These are phyloP conservation scores for Nymphalis io DNA, from an alignment of 1,140 invertebrate species.

Conservation along the genomic window DNA sequence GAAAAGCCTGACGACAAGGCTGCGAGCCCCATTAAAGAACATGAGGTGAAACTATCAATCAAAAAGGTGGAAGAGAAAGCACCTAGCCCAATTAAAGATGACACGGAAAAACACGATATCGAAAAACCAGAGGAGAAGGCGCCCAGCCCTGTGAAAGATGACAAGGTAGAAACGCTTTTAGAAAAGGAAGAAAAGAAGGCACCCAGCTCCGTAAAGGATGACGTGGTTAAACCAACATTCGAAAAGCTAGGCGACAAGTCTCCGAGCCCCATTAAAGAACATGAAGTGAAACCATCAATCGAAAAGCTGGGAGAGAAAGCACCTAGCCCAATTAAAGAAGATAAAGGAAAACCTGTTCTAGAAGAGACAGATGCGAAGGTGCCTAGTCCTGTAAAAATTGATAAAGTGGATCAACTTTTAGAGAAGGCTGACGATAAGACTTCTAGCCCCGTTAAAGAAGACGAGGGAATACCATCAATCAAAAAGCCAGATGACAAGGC, in stretches of 20 bases:
- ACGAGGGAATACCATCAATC: not conserved
- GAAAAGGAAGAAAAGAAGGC: not conserved
- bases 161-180: not conserved
- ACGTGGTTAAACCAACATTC: not conserved
- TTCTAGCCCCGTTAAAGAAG: not conserved
- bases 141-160: not conserved
- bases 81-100: not conserved
- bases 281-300: not conserved
- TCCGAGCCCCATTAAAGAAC: constrained; percentile 1
- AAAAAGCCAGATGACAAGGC: not conserved
- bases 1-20: not conserved
- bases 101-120: not conserved
- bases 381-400: constrained; percentile 19
- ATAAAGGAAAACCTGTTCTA: not conserved
- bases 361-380: not conserved
- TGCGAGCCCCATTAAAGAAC: not conserved
- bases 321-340: constrained; percentile 15
- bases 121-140: not conserved
- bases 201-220: not conserved
- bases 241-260: not conserved
- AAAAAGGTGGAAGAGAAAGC: not conserved
- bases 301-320: constrained; percentile 8
- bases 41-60: not conserved
- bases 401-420: not conserved
- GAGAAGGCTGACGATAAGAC: not conserved